These are phyloP conservation scores for Drosophila dives DNA, from an alignment of 2,888 invertebrate genomes.

Conservation along the genomic window DNA sequence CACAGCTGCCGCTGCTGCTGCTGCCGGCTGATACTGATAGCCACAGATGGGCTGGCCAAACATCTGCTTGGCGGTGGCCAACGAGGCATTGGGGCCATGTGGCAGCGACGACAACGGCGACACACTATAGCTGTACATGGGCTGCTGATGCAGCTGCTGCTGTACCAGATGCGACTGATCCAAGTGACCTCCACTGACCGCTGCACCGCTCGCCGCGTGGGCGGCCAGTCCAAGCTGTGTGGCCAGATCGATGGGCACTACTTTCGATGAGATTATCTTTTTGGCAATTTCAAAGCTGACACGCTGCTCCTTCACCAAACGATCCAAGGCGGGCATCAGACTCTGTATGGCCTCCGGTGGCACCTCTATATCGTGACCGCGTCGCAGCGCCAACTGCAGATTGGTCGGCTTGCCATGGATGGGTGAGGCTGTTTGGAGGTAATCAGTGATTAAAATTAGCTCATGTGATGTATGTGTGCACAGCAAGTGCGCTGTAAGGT, in stretches of 20 bases:
- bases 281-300: conserved; percentile 84
- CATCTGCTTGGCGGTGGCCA: conserved; percentile 70
- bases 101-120: conserved; percentile 82
- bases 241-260: conserved; percentile 86
- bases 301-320: conserved; percentile 85
- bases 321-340: conserved; percentile 85
- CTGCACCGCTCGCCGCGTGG: conserved; percentile 85
- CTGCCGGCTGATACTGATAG: conserved; percentile 56
- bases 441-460: background rate
- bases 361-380: conserved; percentile 83
- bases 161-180: conserved; percentile 65
- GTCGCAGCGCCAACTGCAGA: conserved; percentile 73
- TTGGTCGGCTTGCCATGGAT: conserved; percentile 86
- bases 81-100: conserved; percentile 60
- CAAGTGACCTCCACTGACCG: conserved; percentile 80
- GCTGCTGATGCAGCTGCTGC: conserved; percentile 80
- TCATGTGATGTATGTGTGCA: background rate
- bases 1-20: conserved; percentile 23
- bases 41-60: conserved; percentile 71
- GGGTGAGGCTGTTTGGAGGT: conserved; percentile 86
- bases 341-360: conserved; percentile 86
- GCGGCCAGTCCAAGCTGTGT: conserved; percentile 86
- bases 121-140: conserved; percentile 83
- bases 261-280: conserved; percentile 85
- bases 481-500: background rate